Evolutionary conservation across 2,888 invertebrate species (phyloP), one percentile per base, ranked within the genome.

Genomic region (Lymantria monacha): DNA sequence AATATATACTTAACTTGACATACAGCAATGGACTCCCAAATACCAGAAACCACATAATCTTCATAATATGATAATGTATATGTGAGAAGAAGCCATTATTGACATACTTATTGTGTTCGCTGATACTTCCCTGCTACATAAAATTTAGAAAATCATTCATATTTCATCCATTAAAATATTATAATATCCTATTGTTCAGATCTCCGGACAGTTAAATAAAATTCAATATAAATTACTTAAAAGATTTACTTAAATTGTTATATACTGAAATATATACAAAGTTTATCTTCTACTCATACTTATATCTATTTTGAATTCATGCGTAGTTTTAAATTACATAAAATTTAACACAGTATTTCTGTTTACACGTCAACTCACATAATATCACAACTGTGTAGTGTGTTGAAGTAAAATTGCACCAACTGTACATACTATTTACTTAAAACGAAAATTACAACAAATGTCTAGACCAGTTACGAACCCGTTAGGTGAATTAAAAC

Each of bases 221-320:
- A 90, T 84, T 76, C 87, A 76, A 69, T 66, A 72, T 82, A 82
- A 85, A 72, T 87, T 86, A 87, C 87, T 87, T 88, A 87, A 88
- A 87, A 89, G 85, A 83, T 91, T 89, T 91, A 86, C 88, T 89
- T 90, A 87, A 81, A 81, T 80, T 74, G 79, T 86, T 87, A 84
- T 88, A 87, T 88, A 85, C 78, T 86, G 85, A 88, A 87, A 81
- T 90, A 91, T 90, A 85, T 89, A 90, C 87, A 89, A 83, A 83
- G 82, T 87, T 86, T 80, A 78, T 80, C 1, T 83, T 85, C 82
- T 85, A 85, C 85, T 87, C 88, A 80, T 76, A 81, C 87, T 87
- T 88, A 87, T 57, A 78, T 76, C 87, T 89, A 89, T 84, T 84
- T 85, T 83, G n/a, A 86, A 87, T 83, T 87, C 85, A 86, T 87